Evolutionary conservation across 2,113 vertebrate species (phyloP).

Genomic region (Pycnonotus jocosus): DNA sequence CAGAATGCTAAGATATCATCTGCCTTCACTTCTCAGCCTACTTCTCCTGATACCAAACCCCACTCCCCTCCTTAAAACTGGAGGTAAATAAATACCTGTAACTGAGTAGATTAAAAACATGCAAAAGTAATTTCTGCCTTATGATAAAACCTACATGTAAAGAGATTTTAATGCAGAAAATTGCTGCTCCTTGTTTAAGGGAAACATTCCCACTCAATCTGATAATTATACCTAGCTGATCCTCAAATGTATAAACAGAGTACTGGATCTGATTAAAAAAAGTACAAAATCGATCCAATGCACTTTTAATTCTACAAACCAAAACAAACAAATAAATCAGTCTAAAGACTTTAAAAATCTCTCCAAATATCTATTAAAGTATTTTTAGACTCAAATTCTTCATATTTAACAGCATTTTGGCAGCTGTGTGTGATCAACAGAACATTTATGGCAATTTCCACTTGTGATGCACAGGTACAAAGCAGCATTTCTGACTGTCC

Average conservation of each 20-base stretch:
- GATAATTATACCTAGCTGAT: neutral
- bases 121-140: neutral
- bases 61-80: neutral
- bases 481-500: neutral
- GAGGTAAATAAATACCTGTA: neutral
- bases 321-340: neutral
- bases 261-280: neutral
- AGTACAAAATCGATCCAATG: neutral
- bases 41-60: neutral
- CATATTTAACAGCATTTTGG: neutral
- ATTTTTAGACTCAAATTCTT: neutral
- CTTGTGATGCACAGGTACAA: neutral
- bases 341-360: neutral
- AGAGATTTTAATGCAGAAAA: neutral
- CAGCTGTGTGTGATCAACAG: neutral
- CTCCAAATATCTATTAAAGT: neutral
- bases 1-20: neutral
- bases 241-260: neutral
- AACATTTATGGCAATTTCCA: neutral
- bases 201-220: neutral
- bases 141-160: neutral
- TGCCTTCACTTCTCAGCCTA: neutral
- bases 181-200: neutral
- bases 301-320: neutral
- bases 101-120: neutral